Evolutionary conservation across 2,888 invertebrate genomes (phyloP), one percentile per base, ranked within the genome.

Genomic region (Ophion ellenae): DNA sequence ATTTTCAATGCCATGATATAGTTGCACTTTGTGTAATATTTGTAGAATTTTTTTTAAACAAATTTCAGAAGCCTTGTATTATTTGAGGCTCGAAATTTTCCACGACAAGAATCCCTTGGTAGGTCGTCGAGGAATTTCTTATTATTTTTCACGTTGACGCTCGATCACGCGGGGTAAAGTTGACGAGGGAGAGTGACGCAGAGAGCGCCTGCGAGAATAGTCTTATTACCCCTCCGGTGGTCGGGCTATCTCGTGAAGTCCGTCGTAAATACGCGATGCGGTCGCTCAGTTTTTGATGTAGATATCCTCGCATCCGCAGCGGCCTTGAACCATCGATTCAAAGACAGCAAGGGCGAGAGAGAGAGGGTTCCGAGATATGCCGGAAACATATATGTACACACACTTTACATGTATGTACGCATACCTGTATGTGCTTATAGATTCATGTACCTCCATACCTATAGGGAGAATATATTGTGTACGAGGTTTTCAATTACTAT

Each of bases 321-420:
- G 88, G 87, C 91, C 91, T 90, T 90, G 91, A 90, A 91, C 90
- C 90, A 85, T 89, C 87, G 87, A 87, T 88, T 89, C 76, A 66
- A 84, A 75, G 71, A 75, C 75, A 70, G 59, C 66, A 79, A 81
- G 77, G 32, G 67, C 67, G 53, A 17, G 9, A 14, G 36, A 67
- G 9, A 14, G 36, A 67, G 36, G 20, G 7, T 47, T 28, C 61
- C 28, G 40, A 32, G 40, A 67, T 67, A 67, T 67, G 11, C 67
- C 57, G 57, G 61, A 74, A 61, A n/a, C 61, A 14, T 24, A 14
- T 45, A 61, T 74, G 40, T 20, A 40, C n/a, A 66, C 57, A 47
- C 24, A 45, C 10, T 32, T 75, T 17, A 53, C 40, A 40, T 40
- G 59, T 40, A 32, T 63, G 32, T 5, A 53, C n/a, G 32, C n/a